A percentile compares a stretch with the other conserved stretches of the same genome.
Conservation (phyloP, 1,140 invertebrate species). For the Cydia strobilella region DNA sequence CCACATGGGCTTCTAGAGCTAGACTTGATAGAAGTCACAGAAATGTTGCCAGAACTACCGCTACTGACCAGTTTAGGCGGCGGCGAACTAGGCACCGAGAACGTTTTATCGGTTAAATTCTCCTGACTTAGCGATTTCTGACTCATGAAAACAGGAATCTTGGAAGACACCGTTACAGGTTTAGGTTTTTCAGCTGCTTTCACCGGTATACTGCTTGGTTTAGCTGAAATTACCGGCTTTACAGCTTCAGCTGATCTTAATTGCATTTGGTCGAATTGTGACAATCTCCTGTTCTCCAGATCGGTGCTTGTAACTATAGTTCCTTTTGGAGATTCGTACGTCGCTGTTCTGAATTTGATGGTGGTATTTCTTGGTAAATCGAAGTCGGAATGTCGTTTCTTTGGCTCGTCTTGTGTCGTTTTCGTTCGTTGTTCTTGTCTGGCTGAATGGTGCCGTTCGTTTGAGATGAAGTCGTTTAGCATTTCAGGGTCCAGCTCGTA, state of each 20-base stretch:
- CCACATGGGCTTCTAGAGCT: slow-evolving; percentile 78
- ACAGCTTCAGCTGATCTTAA: slow-evolving; percentile 45
- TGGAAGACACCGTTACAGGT: slow-evolving; percentile 68
- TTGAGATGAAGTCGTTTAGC: slow-evolving; percentile 74
- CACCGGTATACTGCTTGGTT: slow-evolving; percentile 77
- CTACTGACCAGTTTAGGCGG: slow-evolving; percentile 54
- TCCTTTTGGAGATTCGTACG: slow-evolving; percentile 79
- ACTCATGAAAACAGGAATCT: slow-evolving; percentile 77
- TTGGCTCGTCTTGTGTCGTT: slow-evolving; percentile 65
- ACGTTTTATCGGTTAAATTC: slow-evolving; percentile 71
- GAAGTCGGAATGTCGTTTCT: slow-evolving; percentile 77
- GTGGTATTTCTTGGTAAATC: slow-evolving; percentile 79
- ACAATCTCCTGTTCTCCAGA: slow-evolving; percentile 74
- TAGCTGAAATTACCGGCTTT: slow-evolving; percentile 69
- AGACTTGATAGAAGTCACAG: slow-evolving; percentile 78
- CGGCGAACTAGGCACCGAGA: slow-evolving; percentile 68
- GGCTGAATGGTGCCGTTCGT: slow-evolving; percentile 72
- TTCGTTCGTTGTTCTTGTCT: slow-evolving; percentile 71
- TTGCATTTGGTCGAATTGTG: slow-evolving; percentile 72
- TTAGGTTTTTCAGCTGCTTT: slow-evolving; percentile 61
- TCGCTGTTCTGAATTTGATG: slow-evolving; percentile 82
- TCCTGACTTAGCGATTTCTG: slow-evolving; percentile 77
- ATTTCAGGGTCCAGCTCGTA: slow-evolving; percentile 74
- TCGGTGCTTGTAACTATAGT: slow-evolving; percentile 75
- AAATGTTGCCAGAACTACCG: slow-evolving; percentile 74